Base-by-base conservation (phyloP, 2,113 vertebrate species). In the Marmota flaviventris region DNA sequence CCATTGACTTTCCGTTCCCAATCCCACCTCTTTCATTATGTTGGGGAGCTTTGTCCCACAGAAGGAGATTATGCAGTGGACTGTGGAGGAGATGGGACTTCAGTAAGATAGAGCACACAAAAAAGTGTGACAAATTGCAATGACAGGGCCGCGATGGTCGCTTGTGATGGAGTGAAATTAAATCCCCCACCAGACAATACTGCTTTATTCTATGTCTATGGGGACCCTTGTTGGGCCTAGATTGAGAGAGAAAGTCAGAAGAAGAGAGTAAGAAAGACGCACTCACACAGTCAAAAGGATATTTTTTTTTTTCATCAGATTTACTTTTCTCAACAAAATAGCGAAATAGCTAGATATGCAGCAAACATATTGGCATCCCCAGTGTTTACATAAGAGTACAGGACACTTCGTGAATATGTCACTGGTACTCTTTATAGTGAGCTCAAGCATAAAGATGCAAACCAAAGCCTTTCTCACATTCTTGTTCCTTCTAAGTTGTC, bases 101-200 rank as follows among this genome's bases (percentile, higher is more conserved):
- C 98, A 98, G 98, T 98, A 97, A 99, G 98, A 99, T 99, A 99
- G 98, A 99, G 98, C 98, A 25, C 98, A 98, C 98, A 99, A 98
- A 98, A 99, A 98, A 97, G 97, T 98, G 99, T 99, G 98, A 99
- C 99, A 96, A 99, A 99, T 99, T 95, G 98, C 97, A 93, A 96
- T 99, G 99, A 99, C 99, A 99, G 98, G 97, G 97, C 98, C 98
- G 97, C 93, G 82, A 98, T 98, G 98, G 98, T 98, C 97, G 32
- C 98, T 98, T 98, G 98, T 98, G 99, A 99, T 98, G 98, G 98
- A 99, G 98, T 98, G 98, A 99, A 99, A 99, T 98, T 98, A 99
- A 99, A 99, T 98, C 99, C 98, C 97, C 83, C 91, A 69, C 96
- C 97, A 96, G 96, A 99, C 99, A 99, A 99, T 98, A 81, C 98